Evolutionary conservation across 2,888 invertebrate species (phyloP).

Genomic region (Eilema griseolum): DNA sequence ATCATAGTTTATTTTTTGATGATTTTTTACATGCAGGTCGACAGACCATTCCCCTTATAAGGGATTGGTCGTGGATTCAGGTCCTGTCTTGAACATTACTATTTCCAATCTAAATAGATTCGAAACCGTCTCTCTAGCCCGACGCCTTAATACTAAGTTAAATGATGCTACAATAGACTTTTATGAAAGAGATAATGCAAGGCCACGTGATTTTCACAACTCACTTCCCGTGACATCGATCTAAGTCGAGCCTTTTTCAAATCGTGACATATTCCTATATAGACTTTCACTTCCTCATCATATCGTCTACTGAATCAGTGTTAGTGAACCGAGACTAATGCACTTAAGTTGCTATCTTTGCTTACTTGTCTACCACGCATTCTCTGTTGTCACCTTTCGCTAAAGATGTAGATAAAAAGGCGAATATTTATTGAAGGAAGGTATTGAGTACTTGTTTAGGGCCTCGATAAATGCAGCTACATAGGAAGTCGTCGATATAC

Average conservation of each 20-base stretch:
- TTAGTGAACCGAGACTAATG: conserved; percentile 26
- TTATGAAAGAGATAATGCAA: not conserved
- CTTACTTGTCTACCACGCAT: conserved; percentile 20
- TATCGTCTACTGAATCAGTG: conserved; percentile 46
- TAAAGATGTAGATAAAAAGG: conserved; percentile 23
- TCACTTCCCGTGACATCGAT: not conserved
- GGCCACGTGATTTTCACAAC: not conserved
- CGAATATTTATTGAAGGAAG: conserved; percentile 15
- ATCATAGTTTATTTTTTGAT: too few species aligned
- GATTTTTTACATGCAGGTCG: too few species aligned
- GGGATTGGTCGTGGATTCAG: too few species aligned
- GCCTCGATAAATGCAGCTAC: not conserved
- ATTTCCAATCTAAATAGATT: too few species aligned
- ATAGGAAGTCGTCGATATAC: not conserved
- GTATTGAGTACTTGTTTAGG: not conserved
- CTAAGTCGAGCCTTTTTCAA: conserved; percentile 26
- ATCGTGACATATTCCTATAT: conserved; percentile 41
- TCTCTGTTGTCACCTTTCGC: conserved; percentile 44
- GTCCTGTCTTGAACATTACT: too few species aligned
- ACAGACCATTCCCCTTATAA: too few species aligned
- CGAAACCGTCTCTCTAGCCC: too few species aligned
- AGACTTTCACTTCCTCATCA: conserved; percentile 54
- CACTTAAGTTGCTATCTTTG: conserved; percentile 29
- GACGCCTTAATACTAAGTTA: too few species aligned
- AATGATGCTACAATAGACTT: too few species aligned